Evolutionary conservation across 2,888 invertebrate species (phyloP).

Genomic region (Melinaea marsaeus): DNA sequence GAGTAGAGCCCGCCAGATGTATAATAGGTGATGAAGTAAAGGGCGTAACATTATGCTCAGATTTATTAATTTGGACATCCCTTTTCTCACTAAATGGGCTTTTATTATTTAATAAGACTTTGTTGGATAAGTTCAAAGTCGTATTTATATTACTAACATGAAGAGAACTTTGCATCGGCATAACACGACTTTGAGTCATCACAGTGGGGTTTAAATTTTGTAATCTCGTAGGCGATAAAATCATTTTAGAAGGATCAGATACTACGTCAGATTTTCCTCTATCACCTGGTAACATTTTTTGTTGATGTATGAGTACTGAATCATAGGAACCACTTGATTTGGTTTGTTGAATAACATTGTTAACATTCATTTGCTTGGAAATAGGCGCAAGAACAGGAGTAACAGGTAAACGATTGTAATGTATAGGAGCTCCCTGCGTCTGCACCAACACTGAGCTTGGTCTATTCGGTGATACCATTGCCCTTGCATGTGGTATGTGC

Average conservation of each 20-base stretch:
- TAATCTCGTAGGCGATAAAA: conserved; percentile 61
- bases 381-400: conserved; percentile 77
- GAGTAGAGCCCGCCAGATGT: conserved; percentile 58
- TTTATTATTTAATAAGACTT: conserved; percentile 60
- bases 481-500: conserved; percentile 60
- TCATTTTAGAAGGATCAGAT: conserved; percentile 61
- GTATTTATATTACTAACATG: conserved; percentile 59
- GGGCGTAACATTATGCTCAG: conserved; percentile 50
- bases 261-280: conserved; percentile 53
- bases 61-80: conserved; percentile 52
- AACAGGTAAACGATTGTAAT: conserved; percentile 77
- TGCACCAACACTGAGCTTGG: conserved; percentile 70
- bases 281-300: conserved; percentile 61
- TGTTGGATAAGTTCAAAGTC: conserved; percentile 56
- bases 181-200: conserved; percentile 68
- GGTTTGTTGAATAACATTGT: conserved; percentile 63
- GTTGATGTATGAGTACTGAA: conserved; percentile 52
- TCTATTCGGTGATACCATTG: conserved; percentile 69
- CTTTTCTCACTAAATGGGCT: conserved; percentile 57
- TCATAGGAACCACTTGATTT: conserved; percentile 50
- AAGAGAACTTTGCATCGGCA: conserved; percentile 66
- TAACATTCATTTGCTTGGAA: conserved; percentile 76
- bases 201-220: conserved; percentile 61
- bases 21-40: conserved; percentile 57
- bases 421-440: conserved; percentile 65